A percentile compares a stretch with the other conserved stretches of the same genome.
phyloP scores from a whole-genome alignment of 1,140 invertebrate genomes.

The Dolichoris vasculosae region DNA sequence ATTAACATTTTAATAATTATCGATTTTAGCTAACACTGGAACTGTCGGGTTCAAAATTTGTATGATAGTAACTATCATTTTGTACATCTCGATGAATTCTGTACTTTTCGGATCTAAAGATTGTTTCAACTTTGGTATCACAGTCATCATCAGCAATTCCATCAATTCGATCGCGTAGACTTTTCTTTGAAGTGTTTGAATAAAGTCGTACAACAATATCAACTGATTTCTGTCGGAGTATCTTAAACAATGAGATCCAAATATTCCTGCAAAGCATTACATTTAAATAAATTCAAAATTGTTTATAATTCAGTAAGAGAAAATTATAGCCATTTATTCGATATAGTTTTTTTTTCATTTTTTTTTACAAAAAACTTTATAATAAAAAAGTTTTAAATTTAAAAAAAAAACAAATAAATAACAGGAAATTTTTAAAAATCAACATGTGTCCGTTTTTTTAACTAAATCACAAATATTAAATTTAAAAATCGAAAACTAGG shows the following conservation, averaged over 20 bases:
- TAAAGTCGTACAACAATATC: slow-evolving; percentile 56
- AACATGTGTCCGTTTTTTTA: too few relatives aligned
- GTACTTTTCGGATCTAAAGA: slow-evolving; percentile 52
- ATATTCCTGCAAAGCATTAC: slow-evolving; percentile 59
- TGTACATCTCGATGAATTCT: slow-evolving; percentile 62
- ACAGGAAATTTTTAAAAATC: too few relatives aligned
- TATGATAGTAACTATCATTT: slow-evolving; percentile 62
- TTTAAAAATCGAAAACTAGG: too few relatives aligned
- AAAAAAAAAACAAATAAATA: too few relatives aligned
- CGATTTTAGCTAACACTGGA: slow-evolving; percentile 50
- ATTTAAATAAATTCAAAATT: background rate
- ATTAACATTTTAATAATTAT: background rate
- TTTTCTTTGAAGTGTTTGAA: slow-evolving; percentile 64
- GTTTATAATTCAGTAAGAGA: too few relatives aligned
- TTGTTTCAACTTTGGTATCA: slow-evolving; percentile 57
- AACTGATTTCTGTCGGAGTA: slow-evolving; percentile 62
- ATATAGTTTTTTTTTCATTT: too few relatives aligned
- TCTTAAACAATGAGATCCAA: slow-evolving; percentile 54
- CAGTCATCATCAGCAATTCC: slow-evolving; percentile 55
- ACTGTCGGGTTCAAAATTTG: slow-evolving; percentile 64
- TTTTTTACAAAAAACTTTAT: too few relatives aligned
- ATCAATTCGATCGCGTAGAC: slow-evolving; percentile 61
- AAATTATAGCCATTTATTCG: too few relatives aligned
- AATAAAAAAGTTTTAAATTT: too few relatives aligned
- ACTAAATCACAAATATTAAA: too few relatives aligned